Percentiles rank a stretch among this genome's conserved stretches.
These are phyloP conservation scores for Plutella xylostella DNA, from an alignment of 2,888 invertebrate genomes.

Conservation along the genomic window DNA sequence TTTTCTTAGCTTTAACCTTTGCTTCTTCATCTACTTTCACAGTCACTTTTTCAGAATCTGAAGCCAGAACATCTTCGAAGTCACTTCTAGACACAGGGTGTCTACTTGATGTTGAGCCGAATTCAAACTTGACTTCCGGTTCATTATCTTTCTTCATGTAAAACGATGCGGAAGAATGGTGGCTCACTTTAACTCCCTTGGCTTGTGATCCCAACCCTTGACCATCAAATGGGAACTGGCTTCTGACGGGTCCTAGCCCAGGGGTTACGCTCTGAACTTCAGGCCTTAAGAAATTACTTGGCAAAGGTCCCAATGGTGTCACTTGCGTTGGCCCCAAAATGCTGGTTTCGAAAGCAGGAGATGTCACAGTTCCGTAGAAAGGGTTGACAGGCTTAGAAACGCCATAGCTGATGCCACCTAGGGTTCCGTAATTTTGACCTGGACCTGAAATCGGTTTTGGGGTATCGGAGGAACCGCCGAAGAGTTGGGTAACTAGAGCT, in stretches of 20 bases:
- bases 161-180: slow-evolving; percentile 26
- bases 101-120: slow-evolving; percentile 8
- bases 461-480: slow-evolving; percentile 62
- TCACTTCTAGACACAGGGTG: slow-evolving; percentile 22
- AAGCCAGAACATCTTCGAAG: slow-evolving; percentile 27
- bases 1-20: slow-evolving; percentile 3
- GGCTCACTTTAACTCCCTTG: too few species aligned
- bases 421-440: too few species aligned
- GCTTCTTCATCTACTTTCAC: slow-evolving; percentile 19
- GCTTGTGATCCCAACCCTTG: too few species aligned
- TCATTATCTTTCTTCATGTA: slow-evolving; percentile 24
- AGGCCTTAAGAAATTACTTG: background rate
- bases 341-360: slow-evolving; percentile 13
- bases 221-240: slow-evolving; percentile 22
- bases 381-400: background rate
- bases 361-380: slow-evolving; percentile 2
- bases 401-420: too few species aligned
- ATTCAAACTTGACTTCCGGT: slow-evolving; percentile 23
- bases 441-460: too few species aligned
- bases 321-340: slow-evolving; percentile 10
- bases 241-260: slow-evolving; percentile 21
- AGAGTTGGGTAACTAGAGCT: slow-evolving; percentile 65
- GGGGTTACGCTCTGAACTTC: slow-evolving; percentile 10
- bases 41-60: slow-evolving; percentile 28
- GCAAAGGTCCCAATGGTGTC: background rate